A percentile compares a stretch with the other conserved stretches of the same genome.
These are phyloP conservation scores for Drosophila multiciliata DNA, from an alignment of 2,888 invertebrate species.

Conservation along the genomic window DNA sequence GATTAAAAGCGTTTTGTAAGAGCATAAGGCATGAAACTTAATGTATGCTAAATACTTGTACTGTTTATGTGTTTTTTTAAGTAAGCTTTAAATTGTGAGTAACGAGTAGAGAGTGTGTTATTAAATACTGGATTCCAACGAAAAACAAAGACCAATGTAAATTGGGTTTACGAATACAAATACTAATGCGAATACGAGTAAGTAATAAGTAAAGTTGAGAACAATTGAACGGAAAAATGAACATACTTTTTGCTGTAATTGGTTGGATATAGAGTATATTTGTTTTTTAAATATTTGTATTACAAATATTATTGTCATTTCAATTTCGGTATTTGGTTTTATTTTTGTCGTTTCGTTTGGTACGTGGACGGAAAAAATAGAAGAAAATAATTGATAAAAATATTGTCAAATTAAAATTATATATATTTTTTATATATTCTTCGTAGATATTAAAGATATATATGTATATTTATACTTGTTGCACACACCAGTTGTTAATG, in stretches of 20 bases:
- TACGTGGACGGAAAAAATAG: constrained; percentile 67
- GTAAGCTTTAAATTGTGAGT: constrained; percentile 11
- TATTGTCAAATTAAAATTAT: constrained; percentile 63
- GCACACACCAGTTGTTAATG: constrained; percentile 15
- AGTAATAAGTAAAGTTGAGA: constrained; percentile 28
- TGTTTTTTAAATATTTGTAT: constrained; percentile 15
- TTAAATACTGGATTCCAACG: constrained; percentile 26
- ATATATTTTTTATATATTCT: constrained; percentile 33
- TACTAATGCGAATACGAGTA: constrained; percentile 39
- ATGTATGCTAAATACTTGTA: not conserved
- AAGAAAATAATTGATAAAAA: constrained; percentile 70
- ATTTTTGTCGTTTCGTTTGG: constrained; percentile 53
- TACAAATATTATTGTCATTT: constrained; percentile 30
- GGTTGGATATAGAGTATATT: constrained; percentile 35
- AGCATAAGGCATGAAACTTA: not conserved
- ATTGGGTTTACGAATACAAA: constrained; percentile 41
- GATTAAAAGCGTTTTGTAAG: constrained; percentile 18
- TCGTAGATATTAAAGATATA: constrained; percentile 26
- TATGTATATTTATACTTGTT: constrained; percentile 18
- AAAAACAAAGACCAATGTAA: constrained; percentile 39
- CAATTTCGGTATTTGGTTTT: constrained; percentile 20
- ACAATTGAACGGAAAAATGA: constrained; percentile 42
- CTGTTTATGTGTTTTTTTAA: not conserved
- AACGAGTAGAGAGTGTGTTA: constrained; percentile 10
- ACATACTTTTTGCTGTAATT: constrained; percentile 78